A percentile compares a stretch with the other conserved stretches of the same genome.
Conservation (phyloP, 1,140 invertebrate genomes). For the Archivesica marissinica region DNA sequence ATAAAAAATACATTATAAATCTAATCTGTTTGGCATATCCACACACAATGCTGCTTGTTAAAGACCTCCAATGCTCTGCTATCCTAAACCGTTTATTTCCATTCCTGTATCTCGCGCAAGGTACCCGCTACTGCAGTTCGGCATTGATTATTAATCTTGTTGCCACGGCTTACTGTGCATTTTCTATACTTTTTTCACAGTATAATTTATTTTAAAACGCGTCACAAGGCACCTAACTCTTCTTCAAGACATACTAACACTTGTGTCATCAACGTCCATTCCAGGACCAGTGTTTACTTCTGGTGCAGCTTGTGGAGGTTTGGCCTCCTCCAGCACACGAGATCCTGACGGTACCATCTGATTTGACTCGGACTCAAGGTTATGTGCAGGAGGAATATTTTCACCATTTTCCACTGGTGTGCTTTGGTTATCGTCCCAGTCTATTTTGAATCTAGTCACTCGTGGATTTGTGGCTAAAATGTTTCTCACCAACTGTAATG, state of each 20-base stretch:
- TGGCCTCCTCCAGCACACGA: constrained; percentile 9
- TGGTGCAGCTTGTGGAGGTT: constrained; percentile 9
- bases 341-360: constrained; percentile 62
- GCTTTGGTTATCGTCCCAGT: constrained; percentile 92
- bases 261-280: constrained; percentile 55
- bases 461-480: constrained; percentile 97
- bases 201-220: too few species aligned
- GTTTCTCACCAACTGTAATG: constrained; percentile 91
- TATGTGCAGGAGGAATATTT: constrained; percentile 75
- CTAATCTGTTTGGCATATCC: too few species aligned
- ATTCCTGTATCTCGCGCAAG: too few species aligned
- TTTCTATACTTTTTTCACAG: too few species aligned
- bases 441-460: constrained; percentile 98
- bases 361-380: constrained; percentile 77
- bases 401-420: constrained; percentile 68
- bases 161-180: too few species aligned
- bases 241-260: constrained; percentile 60
- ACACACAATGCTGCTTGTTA: too few species aligned
- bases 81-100: too few species aligned
- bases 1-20: too few species aligned
- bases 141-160: too few species aligned
- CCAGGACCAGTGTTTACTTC: constrained; percentile 19
- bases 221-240: too few species aligned
- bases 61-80: too few species aligned
- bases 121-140: too few species aligned